These are phyloP conservation scores for Pogonocherus hispidulus DNA, from an alignment of 2,888 invertebrate species.

Conservation along the genomic window DNA sequence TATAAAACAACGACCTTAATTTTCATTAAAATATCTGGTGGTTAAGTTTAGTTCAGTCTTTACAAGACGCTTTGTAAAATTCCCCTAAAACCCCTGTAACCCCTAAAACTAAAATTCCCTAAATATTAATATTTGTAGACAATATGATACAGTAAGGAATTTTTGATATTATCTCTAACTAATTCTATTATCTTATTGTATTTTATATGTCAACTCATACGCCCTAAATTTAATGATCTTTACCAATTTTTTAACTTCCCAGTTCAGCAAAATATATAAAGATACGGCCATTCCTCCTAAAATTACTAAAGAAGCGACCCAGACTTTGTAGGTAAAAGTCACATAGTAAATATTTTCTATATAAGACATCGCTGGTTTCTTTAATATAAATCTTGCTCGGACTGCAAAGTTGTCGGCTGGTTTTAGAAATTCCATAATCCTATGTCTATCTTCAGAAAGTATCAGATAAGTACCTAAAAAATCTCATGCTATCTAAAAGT, in stretches of 20 bases:
- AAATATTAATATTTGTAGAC: too few relatives aligned
- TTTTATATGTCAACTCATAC: too few relatives aligned
- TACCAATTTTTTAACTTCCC: constrained; percentile 55
- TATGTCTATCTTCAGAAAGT: constrained; percentile 46
- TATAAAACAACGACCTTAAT: too few relatives aligned
- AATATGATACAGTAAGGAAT: too few relatives aligned
- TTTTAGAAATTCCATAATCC: constrained; percentile 49
- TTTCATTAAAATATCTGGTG: too few relatives aligned
- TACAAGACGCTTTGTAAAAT: too few relatives aligned
- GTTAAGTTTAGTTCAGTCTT: too few relatives aligned
- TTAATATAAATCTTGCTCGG: constrained; percentile 64
- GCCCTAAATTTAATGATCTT: too few relatives aligned
- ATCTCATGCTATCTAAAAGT: not conserved
- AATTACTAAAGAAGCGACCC: constrained; percentile 64
- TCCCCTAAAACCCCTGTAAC: too few relatives aligned
- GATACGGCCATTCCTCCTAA: constrained; percentile 57
- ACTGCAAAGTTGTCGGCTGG: constrained; percentile 49
- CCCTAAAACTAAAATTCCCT: too few relatives aligned
- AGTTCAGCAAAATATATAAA: constrained; percentile 62
- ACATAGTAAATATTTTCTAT: constrained; percentile 69
- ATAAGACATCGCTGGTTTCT: constrained; percentile 69
- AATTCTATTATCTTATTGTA: too few relatives aligned
- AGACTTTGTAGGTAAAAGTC: constrained; percentile 68
- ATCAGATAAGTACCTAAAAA: constrained; percentile 44
- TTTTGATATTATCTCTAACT: too few relatives aligned